phyloP scores from a whole-genome alignment of 2,797 vertebrate genomes.

The Pangasius krempfi region DNA sequence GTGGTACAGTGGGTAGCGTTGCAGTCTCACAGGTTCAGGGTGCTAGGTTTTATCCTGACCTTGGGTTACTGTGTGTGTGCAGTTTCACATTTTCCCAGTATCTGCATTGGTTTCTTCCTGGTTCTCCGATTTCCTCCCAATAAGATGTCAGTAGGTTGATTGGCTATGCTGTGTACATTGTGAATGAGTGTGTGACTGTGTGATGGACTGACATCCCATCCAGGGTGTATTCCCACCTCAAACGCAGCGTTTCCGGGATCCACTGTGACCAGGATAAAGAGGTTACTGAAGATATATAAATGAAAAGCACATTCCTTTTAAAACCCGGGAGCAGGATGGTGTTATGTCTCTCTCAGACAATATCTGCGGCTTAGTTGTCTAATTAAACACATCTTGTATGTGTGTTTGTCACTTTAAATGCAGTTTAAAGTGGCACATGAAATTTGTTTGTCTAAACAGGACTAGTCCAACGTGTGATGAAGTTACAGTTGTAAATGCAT shows the following conservation, averaged over 20 bases:
- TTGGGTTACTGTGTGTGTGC: neutral
- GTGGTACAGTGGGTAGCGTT: neutral
- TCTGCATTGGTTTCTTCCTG: neutral
- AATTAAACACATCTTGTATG: neutral
- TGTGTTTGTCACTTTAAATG: neutral
- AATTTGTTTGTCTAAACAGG: neutral
- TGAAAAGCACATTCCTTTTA: neutral
- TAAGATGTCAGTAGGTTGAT: neutral
- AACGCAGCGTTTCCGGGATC: neutral
- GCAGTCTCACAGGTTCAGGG: neutral
- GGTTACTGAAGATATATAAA: neutral
- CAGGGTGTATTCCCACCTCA: neutral
- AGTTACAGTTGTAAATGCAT: neutral
- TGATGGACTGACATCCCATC: neutral
- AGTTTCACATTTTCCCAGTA: neutral
- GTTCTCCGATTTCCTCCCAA: neutral
- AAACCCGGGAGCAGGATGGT: neutral
- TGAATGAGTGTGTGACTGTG: neutral
- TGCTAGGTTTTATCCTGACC: neutral
- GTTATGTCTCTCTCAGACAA: neutral
- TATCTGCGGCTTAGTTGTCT: neutral
- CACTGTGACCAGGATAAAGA: neutral
- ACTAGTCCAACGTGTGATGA: neutral
- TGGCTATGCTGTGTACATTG: neutral
- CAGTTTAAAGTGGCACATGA: neutral